A percentile compares a stretch with the other conserved stretches of the same genome.
Conservation (phyloP, 2,797 vertebrate species). For the Balearica regulorum region DNA sequence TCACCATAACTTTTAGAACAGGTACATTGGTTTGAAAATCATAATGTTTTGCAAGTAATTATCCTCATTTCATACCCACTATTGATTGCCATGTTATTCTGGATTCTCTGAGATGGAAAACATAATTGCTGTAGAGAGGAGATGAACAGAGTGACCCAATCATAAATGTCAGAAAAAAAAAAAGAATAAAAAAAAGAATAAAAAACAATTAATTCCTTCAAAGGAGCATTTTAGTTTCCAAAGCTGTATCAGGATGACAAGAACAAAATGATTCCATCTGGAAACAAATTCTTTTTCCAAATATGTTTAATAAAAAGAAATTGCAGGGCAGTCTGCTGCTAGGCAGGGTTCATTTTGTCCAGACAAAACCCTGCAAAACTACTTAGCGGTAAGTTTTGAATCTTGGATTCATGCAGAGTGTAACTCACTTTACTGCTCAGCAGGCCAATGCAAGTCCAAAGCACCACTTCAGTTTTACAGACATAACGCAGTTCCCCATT, state of each 20-base stretch:
- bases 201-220: constrained; percentile 3
- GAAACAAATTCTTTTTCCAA: constrained; percentile 27
- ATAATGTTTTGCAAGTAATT: background rate
- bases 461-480: background rate
- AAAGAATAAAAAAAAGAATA: background rate
- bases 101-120: constrained; percentile 8
- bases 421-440: background rate
- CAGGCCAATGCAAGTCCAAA: background rate
- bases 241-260: background rate
- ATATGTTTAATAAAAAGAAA: constrained; percentile 16
- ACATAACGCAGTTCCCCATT: background rate
- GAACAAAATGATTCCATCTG: constrained; percentile 22
- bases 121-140: background rate
- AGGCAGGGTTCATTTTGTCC: background rate
- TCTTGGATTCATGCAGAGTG: background rate
- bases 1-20: background rate
- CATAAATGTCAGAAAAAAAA: background rate
- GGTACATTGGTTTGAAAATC: background rate
- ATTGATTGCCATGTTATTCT: background rate
- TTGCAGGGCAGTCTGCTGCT: background rate
- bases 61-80: background rate
- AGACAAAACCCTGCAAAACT: constrained; percentile 45
- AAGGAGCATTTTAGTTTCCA: constrained; percentile 32
- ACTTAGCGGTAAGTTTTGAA: background rate
- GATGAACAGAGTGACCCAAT: background rate